phyloP scores from a whole-genome alignment of 2,797 vertebrate genomes.

The Eospalax fontanierii region DNA sequence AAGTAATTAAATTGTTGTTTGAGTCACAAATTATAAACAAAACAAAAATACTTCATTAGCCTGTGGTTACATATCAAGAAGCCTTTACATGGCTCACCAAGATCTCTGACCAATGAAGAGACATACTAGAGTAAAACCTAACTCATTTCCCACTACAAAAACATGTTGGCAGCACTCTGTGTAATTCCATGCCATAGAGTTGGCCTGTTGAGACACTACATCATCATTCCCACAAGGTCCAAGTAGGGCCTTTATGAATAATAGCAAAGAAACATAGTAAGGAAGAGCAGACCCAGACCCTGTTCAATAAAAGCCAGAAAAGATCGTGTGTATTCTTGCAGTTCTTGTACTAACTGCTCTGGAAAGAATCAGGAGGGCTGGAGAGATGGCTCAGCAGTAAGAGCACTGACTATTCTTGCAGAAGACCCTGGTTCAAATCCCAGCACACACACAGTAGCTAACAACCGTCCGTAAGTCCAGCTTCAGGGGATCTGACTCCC shows the following conservation, averaged over 20 bases:
- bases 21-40: background rate
- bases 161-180: background rate
- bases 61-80: slow-evolving; percentile 15
- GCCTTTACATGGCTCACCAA: slow-evolving; percentile 3
- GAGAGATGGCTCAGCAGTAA: no score
- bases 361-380: slow-evolving; percentile 38
- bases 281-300: background rate
- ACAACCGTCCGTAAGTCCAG: no score
- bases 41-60: background rate
- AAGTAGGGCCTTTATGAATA: slow-evolving; percentile 36
- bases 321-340: slow-evolving; percentile 22
- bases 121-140: background rate
- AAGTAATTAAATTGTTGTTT: background rate
- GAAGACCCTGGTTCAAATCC: no score
- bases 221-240: slow-evolving; percentile 31
- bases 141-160: background rate
- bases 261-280: slow-evolving; percentile 56
- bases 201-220: slow-evolving; percentile 39
- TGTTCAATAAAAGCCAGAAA: slow-evolving; percentile 50
- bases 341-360: slow-evolving; percentile 9
- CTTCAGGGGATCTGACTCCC: no score
- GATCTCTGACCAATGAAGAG: background rate
- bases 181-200: background rate
- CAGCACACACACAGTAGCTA: no score
- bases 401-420: no score